phyloP scores from a whole-genome alignment of 2,797 vertebrate species.

The Cichlasoma orientale region DNA sequence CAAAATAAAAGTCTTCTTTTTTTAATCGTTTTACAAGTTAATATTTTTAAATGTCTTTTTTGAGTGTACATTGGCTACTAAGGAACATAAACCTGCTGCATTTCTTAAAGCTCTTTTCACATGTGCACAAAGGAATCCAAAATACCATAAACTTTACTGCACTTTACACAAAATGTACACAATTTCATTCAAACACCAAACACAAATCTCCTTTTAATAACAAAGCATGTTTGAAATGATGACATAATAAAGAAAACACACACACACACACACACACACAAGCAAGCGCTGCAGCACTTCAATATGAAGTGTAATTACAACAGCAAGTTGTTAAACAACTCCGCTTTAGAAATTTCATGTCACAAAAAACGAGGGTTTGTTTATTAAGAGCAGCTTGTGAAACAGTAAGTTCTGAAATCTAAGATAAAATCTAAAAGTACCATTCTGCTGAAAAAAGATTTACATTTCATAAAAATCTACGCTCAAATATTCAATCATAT shows the following conservation, averaged over 20 bases:
- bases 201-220: neutral
- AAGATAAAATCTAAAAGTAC: neutral
- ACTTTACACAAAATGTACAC: neutral
- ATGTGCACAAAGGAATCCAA: neutral
- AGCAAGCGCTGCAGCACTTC: conserved; percentile 46
- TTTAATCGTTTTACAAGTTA: no score
- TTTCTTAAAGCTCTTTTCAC: neutral
- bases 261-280: neutral
- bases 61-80: neutral
- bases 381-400: conserved; percentile 5
- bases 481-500: neutral
- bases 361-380: neutral
- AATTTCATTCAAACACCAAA: neutral
- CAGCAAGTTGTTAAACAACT: no score
- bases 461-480: neutral
- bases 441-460: neutral
- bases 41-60: no score
- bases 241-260: neutral
- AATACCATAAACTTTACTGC: neutral
- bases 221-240: neutral
- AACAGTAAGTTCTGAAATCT: neutral
- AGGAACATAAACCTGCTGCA: neutral
- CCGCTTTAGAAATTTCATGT: neutral
- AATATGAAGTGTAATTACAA: conserved; percentile 75
- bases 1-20: conserved; percentile 29